Evolutionary conservation across 2,888 invertebrate species (phyloP).

Genomic region (Polia nebulosa): DNA sequence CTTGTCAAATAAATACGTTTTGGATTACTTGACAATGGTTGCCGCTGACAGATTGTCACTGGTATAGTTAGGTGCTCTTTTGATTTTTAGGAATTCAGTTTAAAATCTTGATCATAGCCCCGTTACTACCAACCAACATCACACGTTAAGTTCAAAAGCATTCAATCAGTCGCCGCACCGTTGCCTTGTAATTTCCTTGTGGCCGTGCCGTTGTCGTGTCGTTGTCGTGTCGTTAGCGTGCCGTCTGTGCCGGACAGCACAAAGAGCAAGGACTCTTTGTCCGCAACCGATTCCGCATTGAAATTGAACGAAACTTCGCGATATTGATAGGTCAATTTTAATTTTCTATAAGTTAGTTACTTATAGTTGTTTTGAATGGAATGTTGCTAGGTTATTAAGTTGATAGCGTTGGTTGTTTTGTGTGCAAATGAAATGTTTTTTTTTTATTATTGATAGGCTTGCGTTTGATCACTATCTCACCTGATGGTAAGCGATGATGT

Average conservation of each 20-base stretch:
- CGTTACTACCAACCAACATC: conserved; percentile 7
- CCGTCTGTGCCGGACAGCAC: conserved; percentile 62
- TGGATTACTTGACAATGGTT: too few relatives aligned
- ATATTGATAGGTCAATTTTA: conserved; percentile 66
- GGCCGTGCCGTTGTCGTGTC: conserved; percentile 53
- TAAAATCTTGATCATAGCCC: conserved; percentile 6
- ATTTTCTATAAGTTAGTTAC: conserved; percentile 44
- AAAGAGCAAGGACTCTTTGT: conserved; percentile 66
- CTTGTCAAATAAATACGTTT: too few relatives aligned
- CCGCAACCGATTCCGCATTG: conserved; percentile 60
- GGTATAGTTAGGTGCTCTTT: too few relatives aligned
- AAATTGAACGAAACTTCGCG: conserved; percentile 57
- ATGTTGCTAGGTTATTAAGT: conserved; percentile 1
- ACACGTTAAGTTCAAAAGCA: conserved; percentile 50
- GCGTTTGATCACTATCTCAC: too few relatives aligned
- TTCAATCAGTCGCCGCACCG: conserved; percentile 61
- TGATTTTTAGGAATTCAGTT: too few relatives aligned
- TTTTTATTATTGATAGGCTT: too few relatives aligned
- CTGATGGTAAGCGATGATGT: too few relatives aligned
- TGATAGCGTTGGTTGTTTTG: neutral
- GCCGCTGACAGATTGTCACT: too few relatives aligned
- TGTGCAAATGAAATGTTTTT: neutral
- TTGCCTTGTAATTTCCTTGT: conserved; percentile 65
- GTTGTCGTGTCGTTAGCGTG: conserved; percentile 58
- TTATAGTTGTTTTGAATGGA: conserved; percentile 33